Evolutionary conservation across 1,140 invertebrate species (phyloP).

Genomic region (Scylla paramamosain): DNA sequence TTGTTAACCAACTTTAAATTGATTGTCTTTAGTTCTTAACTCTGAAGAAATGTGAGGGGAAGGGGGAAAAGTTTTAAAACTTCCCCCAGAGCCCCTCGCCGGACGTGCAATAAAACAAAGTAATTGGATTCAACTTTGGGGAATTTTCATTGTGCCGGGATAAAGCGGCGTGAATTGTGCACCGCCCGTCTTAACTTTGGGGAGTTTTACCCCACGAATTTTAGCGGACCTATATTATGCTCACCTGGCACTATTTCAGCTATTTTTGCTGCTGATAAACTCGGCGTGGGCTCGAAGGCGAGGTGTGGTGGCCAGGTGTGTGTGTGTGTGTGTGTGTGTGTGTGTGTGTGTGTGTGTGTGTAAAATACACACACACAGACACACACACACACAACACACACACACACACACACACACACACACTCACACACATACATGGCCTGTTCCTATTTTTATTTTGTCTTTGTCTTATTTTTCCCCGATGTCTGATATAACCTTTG

Average conservation of each 20-base stretch:
- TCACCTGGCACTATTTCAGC: slow-evolving; percentile 55
- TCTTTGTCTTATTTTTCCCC: slow-evolving; percentile 14
- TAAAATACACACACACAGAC: not conserved
- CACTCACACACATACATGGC: slow-evolving; percentile 23
- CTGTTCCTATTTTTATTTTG: not conserved
- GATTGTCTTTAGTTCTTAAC: slow-evolving; percentile 76
- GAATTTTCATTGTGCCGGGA: slow-evolving; percentile 74
- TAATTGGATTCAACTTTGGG: slow-evolving; percentile 76
- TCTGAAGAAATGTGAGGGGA: slow-evolving; percentile 75
- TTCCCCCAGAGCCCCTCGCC: slow-evolving; percentile 61
- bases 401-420: slow-evolving; percentile 35
- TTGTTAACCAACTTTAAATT: slow-evolving; percentile 76
- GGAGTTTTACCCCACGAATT: slow-evolving; percentile 59
- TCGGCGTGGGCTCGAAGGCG: not conserved
- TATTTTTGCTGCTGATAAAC: slow-evolving; percentile 62
- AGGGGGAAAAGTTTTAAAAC: slow-evolving; percentile 72
- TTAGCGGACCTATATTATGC: slow-evolving; percentile 67
- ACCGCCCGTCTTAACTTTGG: slow-evolving; percentile 71
- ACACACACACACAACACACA: slow-evolving; percentile 36
- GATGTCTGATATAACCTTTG: slow-evolving; percentile 2
- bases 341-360: not conserved
- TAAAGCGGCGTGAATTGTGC: slow-evolving; percentile 74
- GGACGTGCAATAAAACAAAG: slow-evolving; percentile 75
- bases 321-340: not conserved
- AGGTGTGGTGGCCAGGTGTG: not conserved